Percentiles rank a stretch among this genome's conserved stretches.
Conservation (phyloP, 2,113 vertebrate species). For the Microtus oregoni region DNA sequence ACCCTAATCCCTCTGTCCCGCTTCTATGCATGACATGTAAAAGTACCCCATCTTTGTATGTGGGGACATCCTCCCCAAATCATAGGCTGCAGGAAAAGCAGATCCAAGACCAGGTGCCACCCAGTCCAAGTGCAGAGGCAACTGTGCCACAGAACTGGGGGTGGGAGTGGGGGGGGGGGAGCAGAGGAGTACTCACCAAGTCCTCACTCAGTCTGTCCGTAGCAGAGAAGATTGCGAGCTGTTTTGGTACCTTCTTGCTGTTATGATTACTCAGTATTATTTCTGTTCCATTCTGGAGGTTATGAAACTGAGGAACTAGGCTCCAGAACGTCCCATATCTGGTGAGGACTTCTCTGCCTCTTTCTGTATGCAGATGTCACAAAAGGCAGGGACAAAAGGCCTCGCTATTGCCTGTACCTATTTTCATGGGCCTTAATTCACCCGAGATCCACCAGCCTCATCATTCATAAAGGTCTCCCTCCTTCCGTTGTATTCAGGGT, state of each 20-base stretch:
- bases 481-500: accelerated
- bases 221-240: accelerated
- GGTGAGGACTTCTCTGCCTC: not conserved
- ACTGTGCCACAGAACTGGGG: accelerated
- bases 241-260: not conserved
- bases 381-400: not conserved
- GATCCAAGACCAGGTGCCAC: accelerated
- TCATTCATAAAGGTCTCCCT: not conserved
- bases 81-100: not conserved
- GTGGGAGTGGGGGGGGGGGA: accelerated
- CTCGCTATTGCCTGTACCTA: not conserved
- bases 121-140: accelerated
- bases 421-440: not conserved
- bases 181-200: accelerated
- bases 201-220: not conserved
- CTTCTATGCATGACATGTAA: not conserved
- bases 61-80: not conserved
- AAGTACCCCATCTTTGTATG: not conserved
- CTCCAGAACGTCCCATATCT: not conserved
- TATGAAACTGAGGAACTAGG: not conserved
- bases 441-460: too few species aligned
- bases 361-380: not conserved
- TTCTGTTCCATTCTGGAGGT: not conserved
- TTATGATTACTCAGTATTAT: accelerated
- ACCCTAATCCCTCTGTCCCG: not conserved